phyloP scores from a whole-genome alignment of 2,797 vertebrate genomes.

The Rhodeus uyekii region DNA sequence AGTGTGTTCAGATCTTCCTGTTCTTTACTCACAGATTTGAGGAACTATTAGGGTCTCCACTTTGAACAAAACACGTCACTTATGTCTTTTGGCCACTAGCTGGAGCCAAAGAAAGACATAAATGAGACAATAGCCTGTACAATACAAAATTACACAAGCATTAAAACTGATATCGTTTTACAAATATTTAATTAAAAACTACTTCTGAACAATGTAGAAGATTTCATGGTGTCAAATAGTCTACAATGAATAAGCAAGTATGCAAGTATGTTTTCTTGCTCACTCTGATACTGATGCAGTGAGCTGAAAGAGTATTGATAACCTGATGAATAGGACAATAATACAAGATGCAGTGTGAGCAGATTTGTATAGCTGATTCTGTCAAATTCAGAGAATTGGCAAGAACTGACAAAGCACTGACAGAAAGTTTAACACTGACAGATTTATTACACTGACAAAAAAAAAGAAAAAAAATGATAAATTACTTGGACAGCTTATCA shows the following conservation, averaged over 20 bases:
- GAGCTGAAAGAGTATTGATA: neutral
- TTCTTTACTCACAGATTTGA: neutral
- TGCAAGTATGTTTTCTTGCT: neutral
- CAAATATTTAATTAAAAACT: neutral
- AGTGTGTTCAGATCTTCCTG: neutral
- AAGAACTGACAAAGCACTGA: neutral
- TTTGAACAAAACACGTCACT: neutral
- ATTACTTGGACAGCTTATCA: neutral
- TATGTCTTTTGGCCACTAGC: conserved; percentile 40
- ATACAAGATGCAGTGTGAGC: neutral
- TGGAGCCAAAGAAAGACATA: conserved; percentile 49
- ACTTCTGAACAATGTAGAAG: neutral
- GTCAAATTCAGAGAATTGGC: conserved; percentile 6
- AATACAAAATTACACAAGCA: neutral
- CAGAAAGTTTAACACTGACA: conserved; percentile 1
- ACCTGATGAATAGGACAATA: neutral
- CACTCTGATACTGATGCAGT: neutral
- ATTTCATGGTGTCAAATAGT: neutral
- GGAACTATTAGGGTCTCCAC: neutral
- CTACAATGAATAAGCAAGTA: neutral
- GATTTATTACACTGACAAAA: neutral
- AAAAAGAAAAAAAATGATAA: neutral
- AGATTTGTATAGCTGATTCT: neutral
- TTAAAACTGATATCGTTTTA: neutral
- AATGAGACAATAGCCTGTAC: neutral